Evolutionary conservation across 2,113 vertebrate genomes (phyloP), one percentile per base, ranked within the genome.

Genomic region (Eurypyga helias): DNA sequence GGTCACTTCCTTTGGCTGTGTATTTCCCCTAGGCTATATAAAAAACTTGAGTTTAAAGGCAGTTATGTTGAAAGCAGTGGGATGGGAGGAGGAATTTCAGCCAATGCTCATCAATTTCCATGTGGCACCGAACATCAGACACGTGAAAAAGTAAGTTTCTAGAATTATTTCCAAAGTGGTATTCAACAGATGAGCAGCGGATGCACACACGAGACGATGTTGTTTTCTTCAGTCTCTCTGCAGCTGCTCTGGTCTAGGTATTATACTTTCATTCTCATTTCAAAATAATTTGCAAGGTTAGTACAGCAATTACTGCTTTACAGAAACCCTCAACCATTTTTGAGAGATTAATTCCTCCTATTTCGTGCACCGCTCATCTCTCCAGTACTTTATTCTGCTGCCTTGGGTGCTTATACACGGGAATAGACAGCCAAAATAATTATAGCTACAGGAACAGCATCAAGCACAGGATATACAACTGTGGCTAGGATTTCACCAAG

Each of bases 1-100:
- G 52, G 69, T 79, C 86, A 66, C 51, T 97, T 96, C 95, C 98
- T 97, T 62, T 20, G 64, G 93, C 97, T 97, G 87, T n/a, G 34
- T 49, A 81, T 96, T 97, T 98, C 96, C 45, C 88, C 19, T 11
- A 86, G 65, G 54, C 36, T 58, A 33, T 18, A 48, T 17, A 14
- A 36, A 64, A 70, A n/a, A 10, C 41, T 77, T n/a, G n/a, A 7
- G 17, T 33, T 77, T 69, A 41, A 24, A 89, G 38, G 46, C 38
- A 64, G n/a, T n/a, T n/a, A 48, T 4, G 19, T 51, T 82, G 78
- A 26, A 87, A 84, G 52, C 67, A 49, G 43, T 33, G 36, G 36
- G 24, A 81, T 7, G 29, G 75, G 52, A 76, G 58, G 5, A 45
- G 16, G 71, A 83, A 58, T 73, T 66, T 77, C 55, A 62, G n/a